Base-by-base conservation (phyloP, 2,888 invertebrate genomes). In the Lymantria monacha region DNA sequence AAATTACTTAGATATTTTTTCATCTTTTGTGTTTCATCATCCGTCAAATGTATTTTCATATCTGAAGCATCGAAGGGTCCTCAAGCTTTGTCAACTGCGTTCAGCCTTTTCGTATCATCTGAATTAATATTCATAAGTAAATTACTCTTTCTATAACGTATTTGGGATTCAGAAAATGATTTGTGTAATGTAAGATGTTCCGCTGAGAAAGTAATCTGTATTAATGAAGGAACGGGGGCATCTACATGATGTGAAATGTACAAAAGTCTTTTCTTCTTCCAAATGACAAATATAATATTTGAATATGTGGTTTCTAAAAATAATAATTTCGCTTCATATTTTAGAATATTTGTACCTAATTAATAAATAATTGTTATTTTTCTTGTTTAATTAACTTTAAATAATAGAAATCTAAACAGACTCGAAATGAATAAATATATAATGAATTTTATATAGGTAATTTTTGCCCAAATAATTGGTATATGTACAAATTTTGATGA, bases 41-140 rank as follows among this genome's bases (percentile, higher is more conserved):
- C 85, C 87, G 81, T 83, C 85, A 85, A 87, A 90, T 87, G 84
- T 87, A 85, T 87, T 87, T 87, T 83, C 73, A 62, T 70, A 74
- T 79, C 72, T 47, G 70, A 73, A 78, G 74, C 81, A 75, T 67
- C 75, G 72, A 72, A 81, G 78, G 76, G 76, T 58, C 59, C 69
- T 55, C 54, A 58, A 45, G 70, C 51, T 50, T 86, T 86, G 87
- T 86, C 71, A 76, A 68, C 71, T 68, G 85, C 78, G 87, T 84
- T 72, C 72, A 67, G 66, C 72, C 76, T 76, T 70, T 78, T 73
- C 71, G 69, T 74, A 76, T 75, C 81, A 72, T 71, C 71, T 77
- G 80, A 74, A 84, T 90, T 89, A 89, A 90, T 89, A 89, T 89
- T 89, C 87, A 89, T 89, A 87, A 89, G 87, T 83, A 86, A 88